Percentiles rank a stretch among this genome's conserved stretches.
Conservation (phyloP, 2,113 vertebrate genomes). For the Indri indri region DNA sequence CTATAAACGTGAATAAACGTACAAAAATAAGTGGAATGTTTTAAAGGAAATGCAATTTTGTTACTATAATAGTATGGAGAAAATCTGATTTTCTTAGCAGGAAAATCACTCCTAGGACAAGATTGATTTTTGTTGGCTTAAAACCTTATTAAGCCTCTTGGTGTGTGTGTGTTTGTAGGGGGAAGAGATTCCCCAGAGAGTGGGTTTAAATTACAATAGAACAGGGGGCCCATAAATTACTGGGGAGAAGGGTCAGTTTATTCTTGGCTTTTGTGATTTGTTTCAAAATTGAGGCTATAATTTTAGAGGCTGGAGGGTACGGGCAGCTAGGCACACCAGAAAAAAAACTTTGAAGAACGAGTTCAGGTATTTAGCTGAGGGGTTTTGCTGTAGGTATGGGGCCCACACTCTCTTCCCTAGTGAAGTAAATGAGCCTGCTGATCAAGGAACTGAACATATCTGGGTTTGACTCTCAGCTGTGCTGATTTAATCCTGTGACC, state of each 20-base stretch:
- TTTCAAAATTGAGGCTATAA: background rate
- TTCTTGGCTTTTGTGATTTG: background rate
- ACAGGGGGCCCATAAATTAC: background rate
- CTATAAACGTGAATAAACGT: background rate
- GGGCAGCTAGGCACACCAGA: background rate
- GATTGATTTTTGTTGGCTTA: slow-evolving; percentile 53
- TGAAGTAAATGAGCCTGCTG: background rate
- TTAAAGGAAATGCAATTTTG: slow-evolving; percentile 68
- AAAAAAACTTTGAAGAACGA: background rate
- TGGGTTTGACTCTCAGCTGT: background rate
- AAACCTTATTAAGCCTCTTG: slow-evolving; percentile 50
- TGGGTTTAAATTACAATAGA: background rate
- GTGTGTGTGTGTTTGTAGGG: background rate
- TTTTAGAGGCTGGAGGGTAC: background rate
- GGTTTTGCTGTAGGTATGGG: background rate
- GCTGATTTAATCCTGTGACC: background rate
- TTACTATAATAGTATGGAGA: slow-evolving; percentile 53
- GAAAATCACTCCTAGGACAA: slow-evolving; percentile 50
- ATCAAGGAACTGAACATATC: background rate
- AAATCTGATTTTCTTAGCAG: slow-evolving; percentile 60
- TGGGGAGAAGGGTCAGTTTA: background rate
- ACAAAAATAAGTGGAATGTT: slow-evolving; percentile 53
- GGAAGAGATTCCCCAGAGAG: background rate
- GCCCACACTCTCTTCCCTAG: background rate
- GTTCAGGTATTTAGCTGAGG: background rate